phyloP scores from a whole-genome alignment of 1,140 invertebrate species.

The Aphis craccivora region DNA sequence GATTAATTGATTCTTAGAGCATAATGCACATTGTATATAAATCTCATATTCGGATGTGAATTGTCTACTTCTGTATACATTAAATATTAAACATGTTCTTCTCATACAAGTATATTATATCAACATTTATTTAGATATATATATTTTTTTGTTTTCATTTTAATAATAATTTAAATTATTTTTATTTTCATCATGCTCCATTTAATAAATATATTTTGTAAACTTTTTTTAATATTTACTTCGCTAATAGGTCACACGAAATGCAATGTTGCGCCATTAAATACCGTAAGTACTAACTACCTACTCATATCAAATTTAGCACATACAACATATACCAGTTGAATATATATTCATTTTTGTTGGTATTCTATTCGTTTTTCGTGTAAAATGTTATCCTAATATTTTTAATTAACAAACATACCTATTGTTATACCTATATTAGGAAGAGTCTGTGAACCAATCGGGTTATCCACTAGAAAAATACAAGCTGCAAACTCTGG shows the following conservation, averaged over 20 bases:
- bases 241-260: background rate
- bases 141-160: background rate
- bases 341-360: background rate
- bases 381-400: background rate
- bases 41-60: background rate
- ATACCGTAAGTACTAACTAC: background rate
- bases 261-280: background rate
- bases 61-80: background rate
- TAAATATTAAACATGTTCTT: background rate
- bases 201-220: background rate
- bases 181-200: background rate
- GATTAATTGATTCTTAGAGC: background rate
- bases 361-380: background rate
- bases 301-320: too few relatives aligned
- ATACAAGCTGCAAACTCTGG: conserved; percentile 67
- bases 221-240: background rate
- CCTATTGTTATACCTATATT: background rate
- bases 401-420: background rate
- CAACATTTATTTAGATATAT: background rate
- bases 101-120: background rate
- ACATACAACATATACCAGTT: background rate
- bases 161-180: background rate
- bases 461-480: conserved; percentile 70
- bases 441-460: background rate
- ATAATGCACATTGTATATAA: background rate